phyloP scores from a whole-genome alignment of 2,113 vertebrate genomes.

The Dissostichus mawsoni region DNA sequence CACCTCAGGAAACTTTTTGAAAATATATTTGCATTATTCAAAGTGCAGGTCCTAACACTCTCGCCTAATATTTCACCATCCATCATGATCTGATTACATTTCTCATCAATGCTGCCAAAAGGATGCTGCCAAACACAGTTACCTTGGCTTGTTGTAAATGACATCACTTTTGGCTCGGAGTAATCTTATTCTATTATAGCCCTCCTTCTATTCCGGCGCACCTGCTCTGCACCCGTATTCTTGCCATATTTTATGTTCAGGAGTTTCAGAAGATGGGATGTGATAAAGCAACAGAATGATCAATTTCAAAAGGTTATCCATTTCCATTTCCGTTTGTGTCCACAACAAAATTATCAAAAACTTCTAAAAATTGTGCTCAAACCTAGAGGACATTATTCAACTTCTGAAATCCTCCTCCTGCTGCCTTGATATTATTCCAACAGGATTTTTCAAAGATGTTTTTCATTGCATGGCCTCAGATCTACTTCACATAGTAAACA shows the following conservation, averaged over 20 bases:
- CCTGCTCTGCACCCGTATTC: constrained; percentile 51
- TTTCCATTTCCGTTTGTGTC: constrained; percentile 1
- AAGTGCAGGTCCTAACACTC: constrained; percentile 42
- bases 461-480: too few relatives aligned
- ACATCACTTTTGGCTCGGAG: constrained; percentile 68
- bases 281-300: constrained; percentile 30
- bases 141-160: constrained; percentile 54
- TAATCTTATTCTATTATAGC: constrained; percentile 45
- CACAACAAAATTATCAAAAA: not conserved
- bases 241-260: constrained; percentile 48
- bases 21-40: constrained; percentile 46
- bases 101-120: constrained; percentile 63
- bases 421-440: too few relatives aligned
- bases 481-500: too few relatives aligned
- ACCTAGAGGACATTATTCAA: too few relatives aligned
- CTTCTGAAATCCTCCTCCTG: too few relatives aligned
- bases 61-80: constrained; percentile 67
- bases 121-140: constrained; percentile 66
- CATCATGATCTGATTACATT: constrained; percentile 65
- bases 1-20: constrained; percentile 30
- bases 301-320: constrained; percentile 32
- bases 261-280: constrained; percentile 42
- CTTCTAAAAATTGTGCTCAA: not conserved
- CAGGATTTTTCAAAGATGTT: too few relatives aligned
- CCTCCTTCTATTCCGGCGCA: constrained; percentile 51